Base-by-base conservation (phyloP, 2,888 invertebrate genomes). In the Scaeva pyrastri region DNA sequence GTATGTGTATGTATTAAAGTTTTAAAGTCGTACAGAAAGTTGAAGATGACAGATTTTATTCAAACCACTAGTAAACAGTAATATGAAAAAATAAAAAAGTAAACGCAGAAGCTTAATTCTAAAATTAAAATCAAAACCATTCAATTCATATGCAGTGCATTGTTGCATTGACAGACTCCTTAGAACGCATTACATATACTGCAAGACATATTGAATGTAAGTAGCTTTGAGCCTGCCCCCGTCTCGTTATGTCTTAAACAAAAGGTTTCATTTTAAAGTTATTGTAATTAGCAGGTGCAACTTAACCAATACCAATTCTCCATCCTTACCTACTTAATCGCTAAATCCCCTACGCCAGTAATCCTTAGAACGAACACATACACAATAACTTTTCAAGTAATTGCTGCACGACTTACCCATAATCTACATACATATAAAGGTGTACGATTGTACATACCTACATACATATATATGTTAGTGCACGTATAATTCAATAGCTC, bases 341-440 rank as follows among this genome's bases (percentile, higher is more conserved):
- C 39, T 14, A 62, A 64, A 3, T 23, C 23, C n/a, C 21, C 23
- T 11, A 31, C 16, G 39, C 50, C 48, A 45, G 50, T 60, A 43
- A 72, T 71, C 64, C 23, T 16, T n/a, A 60, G 21, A 60, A 60
- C 55, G 71, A 50, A 31, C 73, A 41, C 31, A 31, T 26, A 79
- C 12, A 50, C 50, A n/a, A n/a, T 55, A 66, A 43, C 31, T 66
- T n/a, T 12, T 73, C 73, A 43, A 50, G 73, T 66, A 68, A 79
- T 73, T 73, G 73, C 16, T 66, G 12, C 48, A 12, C 26, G 48
- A 10, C 26, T 50, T 50, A 26, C 7, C 26, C 8, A 23, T 64
- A 39, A 31, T 43, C 23, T n/a, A 11, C 12, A 21, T 8, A 60
- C 8, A 0, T 26, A 31, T 12, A 11, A 8, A 26, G n/a, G n/a